Percentiles rank a stretch among this genome's conserved stretches.
Evolutionary conservation across 2,113 vertebrate genomes (phyloP).

Genomic region (Erythrocebus patas): DNA sequence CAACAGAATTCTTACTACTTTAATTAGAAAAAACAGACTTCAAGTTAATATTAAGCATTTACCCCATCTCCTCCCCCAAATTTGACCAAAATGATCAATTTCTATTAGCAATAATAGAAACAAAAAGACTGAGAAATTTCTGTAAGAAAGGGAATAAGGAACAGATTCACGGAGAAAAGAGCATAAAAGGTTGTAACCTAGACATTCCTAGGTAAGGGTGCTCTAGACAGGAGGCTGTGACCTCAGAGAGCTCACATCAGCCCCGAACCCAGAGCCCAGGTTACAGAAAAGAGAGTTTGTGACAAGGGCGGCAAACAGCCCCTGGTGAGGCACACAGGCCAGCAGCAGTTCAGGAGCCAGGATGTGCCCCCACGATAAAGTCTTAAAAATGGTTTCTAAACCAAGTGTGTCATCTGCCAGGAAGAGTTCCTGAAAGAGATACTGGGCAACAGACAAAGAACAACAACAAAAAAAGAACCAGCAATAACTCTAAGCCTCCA

Average conservation of each 20-base stretch:
- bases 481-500: neutral
- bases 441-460: too few species aligned
- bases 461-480: neutral
- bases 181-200: neutral
- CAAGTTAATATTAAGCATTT: neutral
- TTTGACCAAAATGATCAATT: neutral
- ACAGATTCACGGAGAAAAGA: neutral
- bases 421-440: neutral
- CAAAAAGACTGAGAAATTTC: neutral
- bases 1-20: neutral
- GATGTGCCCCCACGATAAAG: neutral
- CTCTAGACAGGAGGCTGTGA: neutral
- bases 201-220: neutral
- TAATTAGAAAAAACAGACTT: neutral
- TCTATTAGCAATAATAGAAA: neutral
- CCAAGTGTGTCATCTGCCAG: neutral
- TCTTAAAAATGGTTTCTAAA: neutral
- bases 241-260: neutral
- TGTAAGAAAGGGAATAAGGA: neutral
- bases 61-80: neutral
- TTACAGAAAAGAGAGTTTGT: neutral
- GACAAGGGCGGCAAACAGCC: neutral
- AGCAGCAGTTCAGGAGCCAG: rapidly evolving
- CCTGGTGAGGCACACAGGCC: neutral
- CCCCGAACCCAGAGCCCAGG: neutral